Evolutionary conservation across 2,797 vertebrate genomes (phyloP), one percentile per base, ranked within the genome.

Genomic region (Alcedo quadribrachys): DNA sequence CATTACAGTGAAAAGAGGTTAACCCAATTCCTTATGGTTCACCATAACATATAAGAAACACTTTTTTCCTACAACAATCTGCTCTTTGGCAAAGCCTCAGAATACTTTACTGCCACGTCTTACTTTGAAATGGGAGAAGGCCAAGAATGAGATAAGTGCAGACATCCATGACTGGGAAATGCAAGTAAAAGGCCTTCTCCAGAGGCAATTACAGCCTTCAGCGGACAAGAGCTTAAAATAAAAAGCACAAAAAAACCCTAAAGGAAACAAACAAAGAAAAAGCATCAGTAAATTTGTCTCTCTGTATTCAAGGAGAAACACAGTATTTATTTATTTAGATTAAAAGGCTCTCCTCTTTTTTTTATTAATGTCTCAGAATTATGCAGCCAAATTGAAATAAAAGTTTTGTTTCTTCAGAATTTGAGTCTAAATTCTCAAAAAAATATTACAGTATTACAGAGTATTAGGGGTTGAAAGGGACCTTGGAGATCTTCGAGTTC

Each of bases 91-190:
- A 86, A 83, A 87, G 94, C 85, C 96, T 95, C 96, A 93, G 95
- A 97, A 96, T 97, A 96, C 95, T 97, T 97, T 96, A 97, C 97
- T 97, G 97, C 98, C 98, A 98, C 97, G 97, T 98, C 96, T 97
- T 96, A 97, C 97, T 97, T 95, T 62, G 89, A 96, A 96, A 97
- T 97, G 97, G 97, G 97, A 79, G 35, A 53, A 82, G 19, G 97
- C 97, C 97, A 98, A 95, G 96, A 93, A 97, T 97, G 97, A 98
- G 97, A 97, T 98, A 96, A 97, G 96, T 95, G 93, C 94, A 97
- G 77, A 60, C 81, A 83, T 95, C 95, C 94, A 87, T 86, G 83
- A 90, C 89, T 89, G 94, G 94, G 96, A 95, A 96, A 95, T 61
- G 95, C 81, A 85, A 90, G 92, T 81, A 94, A 94, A 95, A 85